Conservation (phyloP, 2,113 vertebrate species). For the Thunnus thynnus region DNA sequence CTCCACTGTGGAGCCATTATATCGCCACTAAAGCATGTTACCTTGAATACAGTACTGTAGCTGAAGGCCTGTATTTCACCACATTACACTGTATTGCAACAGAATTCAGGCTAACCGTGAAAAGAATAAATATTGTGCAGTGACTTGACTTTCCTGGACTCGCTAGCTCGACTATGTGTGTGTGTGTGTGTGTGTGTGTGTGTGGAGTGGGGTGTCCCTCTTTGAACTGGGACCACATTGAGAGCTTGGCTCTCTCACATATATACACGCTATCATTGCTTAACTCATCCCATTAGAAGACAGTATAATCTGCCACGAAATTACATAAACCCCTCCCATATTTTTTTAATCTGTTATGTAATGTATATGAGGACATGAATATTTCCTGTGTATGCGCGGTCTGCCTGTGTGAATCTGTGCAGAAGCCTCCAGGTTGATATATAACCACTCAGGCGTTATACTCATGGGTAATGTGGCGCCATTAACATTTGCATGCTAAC, state of each 20-base stretch:
- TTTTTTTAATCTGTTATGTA: background rate
- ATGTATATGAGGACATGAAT: background rate
- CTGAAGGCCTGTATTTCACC: conserved; percentile 50
- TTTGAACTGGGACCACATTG: conserved; percentile 41
- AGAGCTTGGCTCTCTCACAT: conserved; percentile 12
- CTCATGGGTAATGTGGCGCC: conserved; percentile 36
- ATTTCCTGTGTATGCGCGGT: background rate
- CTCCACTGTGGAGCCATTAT: conserved; percentile 5
- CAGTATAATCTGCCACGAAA: background rate
- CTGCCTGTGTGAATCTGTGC: background rate
- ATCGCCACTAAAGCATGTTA: background rate
- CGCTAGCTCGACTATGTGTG: background rate
- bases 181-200: conserved; percentile 6
- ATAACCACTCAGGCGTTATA: conserved; percentile 16
- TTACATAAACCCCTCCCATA: background rate
- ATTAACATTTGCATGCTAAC: conserved; percentile 45
- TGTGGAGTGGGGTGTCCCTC: background rate
- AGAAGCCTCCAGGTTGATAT: conserved; percentile 19
- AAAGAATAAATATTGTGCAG: conserved; percentile 36
- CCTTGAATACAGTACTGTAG: conserved; percentile 37
- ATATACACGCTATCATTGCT: conserved; percentile 6
- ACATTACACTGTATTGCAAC: conserved; percentile 59
- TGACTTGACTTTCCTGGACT: conserved; percentile 41
- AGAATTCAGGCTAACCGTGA: conserved; percentile 35
- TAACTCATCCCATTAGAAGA: background rate